Base-by-base conservation (phyloP, 1,140 invertebrate species). In the Mesaphorura yosii region DNA sequence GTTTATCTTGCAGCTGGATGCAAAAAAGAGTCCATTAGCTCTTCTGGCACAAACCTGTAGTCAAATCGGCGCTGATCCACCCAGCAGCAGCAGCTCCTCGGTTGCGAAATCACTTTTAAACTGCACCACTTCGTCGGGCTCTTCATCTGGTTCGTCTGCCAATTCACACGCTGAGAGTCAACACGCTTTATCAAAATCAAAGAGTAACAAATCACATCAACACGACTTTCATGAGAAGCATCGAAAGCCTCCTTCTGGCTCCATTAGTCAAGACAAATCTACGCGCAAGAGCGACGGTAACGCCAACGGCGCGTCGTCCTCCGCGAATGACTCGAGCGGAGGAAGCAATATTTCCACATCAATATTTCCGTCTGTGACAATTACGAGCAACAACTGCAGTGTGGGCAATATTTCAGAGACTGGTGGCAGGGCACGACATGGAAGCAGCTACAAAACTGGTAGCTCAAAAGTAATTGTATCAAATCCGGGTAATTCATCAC, bases 31-130 rank as follows among this genome's bases (percentile, higher is more conserved):
- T 65, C 78, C 78, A 1, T 65, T 80, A 59, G 78, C 78, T 12
- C 66, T 80, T 7, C 65, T 80, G 51, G 78, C 77, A 15, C 76
- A 78, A 64, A 80, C 78, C 23, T 80, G 78, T 66, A 78, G 74
- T 60, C 78, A 76, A 59, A 80, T 80, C 55, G 78, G 78, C 17
- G 75, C 75, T 31, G 77, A 78, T 64, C 69, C 72, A 5, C 66
- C 72, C 4, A 37, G 46, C 20, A 7, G n/a, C n/a, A n/a, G n/a
- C n/a, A n/a, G 5, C 25, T 26, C 46, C 6, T 23, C 46, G 14
- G 5, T 6, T 5, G 6, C 22, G 20, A 31, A 48, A 48, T 48
- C 46, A 7, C 46, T 48, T 10, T 31, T 34, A 5, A 37, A 34
- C 23, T 27, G 14, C 12, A 46, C 14, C 22, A 26, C 44, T 27